Conservation (phyloP, 2,888 invertebrate species). For the Elmis aenea region DNA sequence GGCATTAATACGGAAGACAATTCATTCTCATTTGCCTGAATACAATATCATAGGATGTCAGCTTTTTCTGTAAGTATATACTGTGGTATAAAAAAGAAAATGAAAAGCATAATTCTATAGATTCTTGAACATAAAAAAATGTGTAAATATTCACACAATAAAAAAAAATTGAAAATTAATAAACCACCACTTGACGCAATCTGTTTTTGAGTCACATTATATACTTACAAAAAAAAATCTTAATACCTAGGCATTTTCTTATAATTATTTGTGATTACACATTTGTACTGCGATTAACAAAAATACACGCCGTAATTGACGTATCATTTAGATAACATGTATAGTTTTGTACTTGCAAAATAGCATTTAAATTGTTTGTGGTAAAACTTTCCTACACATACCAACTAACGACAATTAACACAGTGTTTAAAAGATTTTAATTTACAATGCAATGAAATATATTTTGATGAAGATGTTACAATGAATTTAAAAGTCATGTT, state of each 20-base stretch:
- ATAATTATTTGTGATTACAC: constrained; percentile 28
- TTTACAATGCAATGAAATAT: too few species aligned
- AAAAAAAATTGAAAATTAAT: too few species aligned
- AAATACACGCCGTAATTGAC: constrained; percentile 43
- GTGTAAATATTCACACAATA: too few species aligned
- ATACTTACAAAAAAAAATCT: too few species aligned
- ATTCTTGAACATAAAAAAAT: neutral
- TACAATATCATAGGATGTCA: constrained; percentile 21
- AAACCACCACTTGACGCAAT: too few species aligned
- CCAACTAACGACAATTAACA: too few species aligned
- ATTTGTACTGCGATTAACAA: constrained; percentile 47
- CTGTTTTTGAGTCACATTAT: too few species aligned
- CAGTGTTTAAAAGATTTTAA: too few species aligned
- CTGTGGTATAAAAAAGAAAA: neutral
- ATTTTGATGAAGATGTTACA: too few species aligned
- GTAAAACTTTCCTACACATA: constrained; percentile 2
- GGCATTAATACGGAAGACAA: constrained; percentile 20
- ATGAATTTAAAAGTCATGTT: too few species aligned
- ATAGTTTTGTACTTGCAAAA: constrained; percentile 29
- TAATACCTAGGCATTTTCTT: constrained; percentile 11
- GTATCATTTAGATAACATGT: constrained; percentile 32
- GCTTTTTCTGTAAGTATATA: neutral
- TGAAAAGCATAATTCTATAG: neutral
- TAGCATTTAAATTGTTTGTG: constrained; percentile 29
- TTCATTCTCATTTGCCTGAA: constrained; percentile 18